Evolutionary conservation across 2,797 vertebrate genomes (phyloP).

Genomic region (Sebastes paucispinis): DNA sequence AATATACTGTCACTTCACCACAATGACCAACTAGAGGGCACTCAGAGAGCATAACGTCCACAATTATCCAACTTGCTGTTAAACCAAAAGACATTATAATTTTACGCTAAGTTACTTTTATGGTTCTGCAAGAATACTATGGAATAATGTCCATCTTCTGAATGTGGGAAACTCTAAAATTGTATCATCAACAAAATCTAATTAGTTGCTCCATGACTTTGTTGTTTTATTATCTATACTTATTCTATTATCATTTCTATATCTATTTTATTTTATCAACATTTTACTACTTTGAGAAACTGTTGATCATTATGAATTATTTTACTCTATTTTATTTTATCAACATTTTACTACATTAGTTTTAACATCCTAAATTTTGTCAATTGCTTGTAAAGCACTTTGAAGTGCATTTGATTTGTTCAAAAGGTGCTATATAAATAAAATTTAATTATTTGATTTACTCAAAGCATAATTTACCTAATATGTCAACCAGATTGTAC

Average conservation of each 20-base stretch:
- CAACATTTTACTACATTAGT: too few relatives aligned
- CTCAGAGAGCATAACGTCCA: neutral
- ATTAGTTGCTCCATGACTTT: neutral
- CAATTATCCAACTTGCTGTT: neutral
- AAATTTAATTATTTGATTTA: too few relatives aligned
- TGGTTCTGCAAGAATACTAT: slow-evolving; percentile 1
- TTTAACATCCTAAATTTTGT: too few relatives aligned
- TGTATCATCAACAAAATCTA: neutral
- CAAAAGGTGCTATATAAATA: too few relatives aligned
- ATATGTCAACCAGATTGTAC: neutral
- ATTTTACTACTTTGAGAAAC: too few relatives aligned
- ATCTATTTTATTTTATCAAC: too few relatives aligned
- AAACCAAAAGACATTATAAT: slow-evolving; percentile 2
- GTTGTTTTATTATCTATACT: too few relatives aligned
- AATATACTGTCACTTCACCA: neutral
- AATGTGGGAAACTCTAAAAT: neutral
- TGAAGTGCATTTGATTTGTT: too few relatives aligned
- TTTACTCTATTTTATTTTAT: too few relatives aligned
- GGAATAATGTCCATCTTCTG: neutral
- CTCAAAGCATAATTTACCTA: neutral
- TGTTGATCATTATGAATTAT: too few relatives aligned
- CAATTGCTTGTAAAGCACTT: too few relatives aligned
- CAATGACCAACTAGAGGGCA: slow-evolving; percentile 18
- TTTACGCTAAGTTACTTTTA: slow-evolving; percentile 19
- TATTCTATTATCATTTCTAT: too few relatives aligned